Evolutionary conservation across 1,140 invertebrate genomes (phyloP).

Genomic region (Megalonaias nervosa): DNA sequence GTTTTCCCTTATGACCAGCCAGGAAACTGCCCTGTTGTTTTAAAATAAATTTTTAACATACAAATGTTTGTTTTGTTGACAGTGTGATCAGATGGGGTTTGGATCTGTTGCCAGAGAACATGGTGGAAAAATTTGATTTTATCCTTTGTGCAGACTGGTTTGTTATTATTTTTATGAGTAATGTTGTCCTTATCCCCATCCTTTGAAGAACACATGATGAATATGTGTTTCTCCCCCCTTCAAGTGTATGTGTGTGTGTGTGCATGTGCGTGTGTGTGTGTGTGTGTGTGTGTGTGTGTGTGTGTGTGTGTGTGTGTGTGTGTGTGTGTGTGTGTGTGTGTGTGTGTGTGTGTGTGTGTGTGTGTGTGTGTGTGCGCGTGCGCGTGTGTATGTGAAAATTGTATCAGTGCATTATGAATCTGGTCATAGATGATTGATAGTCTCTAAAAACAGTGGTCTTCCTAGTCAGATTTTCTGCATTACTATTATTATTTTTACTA

Average conservation of each 20-base stretch:
- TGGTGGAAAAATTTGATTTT: conserved; percentile 76
- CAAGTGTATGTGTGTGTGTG: not conserved
- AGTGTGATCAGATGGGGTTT: conserved; percentile 64
- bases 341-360: not conserved
- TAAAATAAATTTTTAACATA: too few species aligned
- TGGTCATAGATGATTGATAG: too few species aligned
- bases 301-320: not conserved
- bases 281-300: not conserved
- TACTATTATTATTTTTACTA: too few species aligned
- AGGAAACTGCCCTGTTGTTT: too few species aligned
- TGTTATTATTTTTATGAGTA: conserved; percentile 9
- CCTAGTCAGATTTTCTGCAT: too few species aligned
- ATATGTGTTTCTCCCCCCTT: not conserved
- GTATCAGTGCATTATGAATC: too few species aligned
- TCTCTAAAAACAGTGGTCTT: too few species aligned
- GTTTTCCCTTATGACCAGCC: too few species aligned
- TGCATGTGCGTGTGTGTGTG: not conserved
- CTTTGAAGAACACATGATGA: not conserved
- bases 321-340: not conserved
- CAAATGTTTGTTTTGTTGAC: not conserved
- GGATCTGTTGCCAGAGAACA: conserved; percentile 40
- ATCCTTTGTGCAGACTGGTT: conserved; percentile 84
- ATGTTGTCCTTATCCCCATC: not conserved
- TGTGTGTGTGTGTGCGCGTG: not conserved
- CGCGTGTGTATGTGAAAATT: too few species aligned